Evolutionary conservation across 2,797 vertebrate species (phyloP), one percentile per base, ranked within the genome.

Genomic region (Chaetophractus vellerosus): DNA sequence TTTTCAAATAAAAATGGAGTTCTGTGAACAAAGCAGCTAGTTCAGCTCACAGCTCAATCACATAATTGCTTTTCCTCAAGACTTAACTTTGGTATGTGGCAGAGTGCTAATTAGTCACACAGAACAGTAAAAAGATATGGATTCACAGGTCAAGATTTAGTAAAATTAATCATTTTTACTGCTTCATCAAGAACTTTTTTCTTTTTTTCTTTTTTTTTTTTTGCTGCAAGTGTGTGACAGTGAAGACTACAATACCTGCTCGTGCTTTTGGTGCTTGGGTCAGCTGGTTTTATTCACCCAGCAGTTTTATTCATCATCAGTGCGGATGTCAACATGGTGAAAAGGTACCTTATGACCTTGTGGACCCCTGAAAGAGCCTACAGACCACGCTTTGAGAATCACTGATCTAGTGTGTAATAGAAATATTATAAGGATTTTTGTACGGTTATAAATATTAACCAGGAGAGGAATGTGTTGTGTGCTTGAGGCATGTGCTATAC

Each of bases 1-100:
- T 75, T 83, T 86, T 87, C 55, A 36, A 86, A 3, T 85, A 16
- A 63, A 82, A 93, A 28, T 69, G 59, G 59, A 89, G 6, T 41
- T 78, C 14, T 2, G 2, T 81, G 86, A 88, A 59, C 76, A 69
- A 15, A 68, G 64, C 38, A 24, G 19, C 24, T n/a, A 11, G 38
- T 48, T 74, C 24, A 87, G 55, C 50, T 63, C 26, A 31, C 41
- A 48, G 5, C 36, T 82, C 24, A 15, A n/a, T 61, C 36, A 31
- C 15, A 28, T 21, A 36, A 21, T 50, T 41, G 19, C 68, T 94
- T 81, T 63, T 81, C 33, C 50, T 72, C 38, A 48, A 57, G 69
- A 21, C 0, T 0, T 50, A 36, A 36, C 57, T 68, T 88, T 48
- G 23, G 1, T 23, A 8, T 23, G 12, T 45, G 55, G 66, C 75